These are phyloP conservation scores for Hycleus cichorii DNA, from an alignment of 1,140 invertebrate genomes.

Conservation along the genomic window DNA sequence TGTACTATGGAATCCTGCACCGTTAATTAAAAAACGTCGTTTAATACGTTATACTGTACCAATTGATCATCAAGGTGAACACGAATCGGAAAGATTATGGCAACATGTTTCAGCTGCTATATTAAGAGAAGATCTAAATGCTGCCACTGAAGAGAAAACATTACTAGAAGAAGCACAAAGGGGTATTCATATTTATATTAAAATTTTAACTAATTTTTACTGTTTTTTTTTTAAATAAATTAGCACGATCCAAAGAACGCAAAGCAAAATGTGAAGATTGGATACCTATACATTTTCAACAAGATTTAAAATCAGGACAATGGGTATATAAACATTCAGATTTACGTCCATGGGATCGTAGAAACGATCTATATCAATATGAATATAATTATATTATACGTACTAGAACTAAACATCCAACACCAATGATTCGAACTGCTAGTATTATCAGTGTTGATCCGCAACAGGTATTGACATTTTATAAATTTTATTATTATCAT, in stretches of 20 bases:
- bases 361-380: slow-evolving; percentile 75
- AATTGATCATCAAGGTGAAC: slow-evolving; percentile 65
- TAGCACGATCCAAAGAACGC: slow-evolving; percentile 47
- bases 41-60: slow-evolving; percentile 73
- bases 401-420: slow-evolving; percentile 65
- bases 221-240: slow-evolving; percentile 6
- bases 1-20: slow-evolving; percentile 66
- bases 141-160: slow-evolving; percentile 86
- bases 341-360: slow-evolving; percentile 71
- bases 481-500: not conserved
- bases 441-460: slow-evolving; percentile 55
- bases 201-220: not conserved
- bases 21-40: slow-evolving; percentile 59
- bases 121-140: slow-evolving; percentile 59
- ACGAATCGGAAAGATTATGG: slow-evolving; percentile 86
- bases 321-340: slow-evolving; percentile 75
- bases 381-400: slow-evolving; percentile 64
- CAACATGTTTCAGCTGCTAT: slow-evolving; percentile 76
- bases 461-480: slow-evolving; percentile 30
- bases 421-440: slow-evolving; percentile 57
- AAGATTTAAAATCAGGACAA: slow-evolving; percentile 46
- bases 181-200: slow-evolving; percentile 8
- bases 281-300: slow-evolving; percentile 63
- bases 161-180: slow-evolving; percentile 80
- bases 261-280: slow-evolving; percentile 55